Percentiles rank a stretch among this genome's conserved stretches.
Evolutionary conservation across 2,113 vertebrate species (phyloP).

Genomic region (Heterotilapia buettikoferi): DNA sequence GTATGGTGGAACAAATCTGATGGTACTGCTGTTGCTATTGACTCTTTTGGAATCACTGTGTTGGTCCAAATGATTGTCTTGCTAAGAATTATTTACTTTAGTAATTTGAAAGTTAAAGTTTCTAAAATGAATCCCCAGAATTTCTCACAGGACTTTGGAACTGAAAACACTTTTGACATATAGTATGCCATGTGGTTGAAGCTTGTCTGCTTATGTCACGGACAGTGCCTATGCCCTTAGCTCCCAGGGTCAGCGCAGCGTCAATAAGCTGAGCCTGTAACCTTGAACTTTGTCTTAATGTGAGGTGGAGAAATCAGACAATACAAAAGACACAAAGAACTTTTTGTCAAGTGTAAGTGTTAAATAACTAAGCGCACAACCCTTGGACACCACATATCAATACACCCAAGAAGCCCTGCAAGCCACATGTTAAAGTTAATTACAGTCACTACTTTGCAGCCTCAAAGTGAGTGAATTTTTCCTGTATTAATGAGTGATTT

Average conservation of each 20-base stretch:
- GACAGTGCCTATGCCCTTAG: neutral
- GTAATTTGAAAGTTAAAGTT: neutral
- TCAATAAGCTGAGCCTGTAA: neutral
- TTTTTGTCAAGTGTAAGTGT: neutral
- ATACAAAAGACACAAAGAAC: neutral
- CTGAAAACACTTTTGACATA: neutral
- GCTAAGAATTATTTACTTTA: neutral
- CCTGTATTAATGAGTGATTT: neutral
- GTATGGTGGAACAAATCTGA: neutral
- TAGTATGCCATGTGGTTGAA: neutral
- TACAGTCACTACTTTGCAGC: neutral
- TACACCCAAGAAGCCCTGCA: neutral
- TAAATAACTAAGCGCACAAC: neutral
- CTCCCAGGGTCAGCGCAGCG: neutral
- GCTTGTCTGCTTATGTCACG: neutral
- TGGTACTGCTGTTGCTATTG: neutral
- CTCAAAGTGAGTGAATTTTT: neutral
- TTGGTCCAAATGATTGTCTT: neutral
- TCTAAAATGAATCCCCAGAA: neutral
- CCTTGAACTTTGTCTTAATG: constrained; percentile 23
- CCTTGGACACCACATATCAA: neutral
- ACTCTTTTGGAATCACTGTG: neutral
- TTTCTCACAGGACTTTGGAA: neutral
- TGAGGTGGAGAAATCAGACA: neutral
- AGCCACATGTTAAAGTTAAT: neutral